Percentiles rank a stretch among this genome's conserved stretches.
Evolutionary conservation across 2,113 vertebrate species (phyloP).

Genomic region (Enhydra lutris): DNA sequence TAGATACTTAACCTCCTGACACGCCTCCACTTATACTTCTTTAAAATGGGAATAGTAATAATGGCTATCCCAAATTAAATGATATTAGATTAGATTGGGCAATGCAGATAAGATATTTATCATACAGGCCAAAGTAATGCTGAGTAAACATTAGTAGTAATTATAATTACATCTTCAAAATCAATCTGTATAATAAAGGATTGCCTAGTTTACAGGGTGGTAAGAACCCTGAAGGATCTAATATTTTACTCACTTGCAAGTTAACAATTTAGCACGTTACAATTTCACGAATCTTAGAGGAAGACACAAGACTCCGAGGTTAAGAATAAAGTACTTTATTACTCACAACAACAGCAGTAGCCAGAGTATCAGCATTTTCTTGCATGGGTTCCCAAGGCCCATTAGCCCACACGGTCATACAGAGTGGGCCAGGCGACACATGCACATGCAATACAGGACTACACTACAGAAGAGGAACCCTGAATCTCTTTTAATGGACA

Average conservation of each 20-base stretch:
- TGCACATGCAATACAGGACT: not conserved
- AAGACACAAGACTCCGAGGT: not conserved
- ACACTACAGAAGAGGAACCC: not conserved
- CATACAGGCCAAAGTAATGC: not conserved
- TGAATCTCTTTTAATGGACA: not conserved
- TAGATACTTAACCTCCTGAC: not conserved
- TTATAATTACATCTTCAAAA: not conserved
- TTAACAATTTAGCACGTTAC: not conserved
- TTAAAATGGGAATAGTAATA: not conserved
- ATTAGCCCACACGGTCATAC: not conserved
- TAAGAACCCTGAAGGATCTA: not conserved
- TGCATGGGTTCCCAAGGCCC: not conserved
- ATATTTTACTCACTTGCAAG: not conserved
- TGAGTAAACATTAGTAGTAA: not conserved
- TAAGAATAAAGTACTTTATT: not conserved
- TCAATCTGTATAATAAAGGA: not conserved
- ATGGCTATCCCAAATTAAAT: not conserved
- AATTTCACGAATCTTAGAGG: conserved; percentile 14
- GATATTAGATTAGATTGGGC: not conserved
- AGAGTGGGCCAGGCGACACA: not conserved
- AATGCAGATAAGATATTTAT: not conserved
- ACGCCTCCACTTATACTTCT: not conserved
- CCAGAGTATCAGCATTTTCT: not conserved
- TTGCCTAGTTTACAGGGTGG: not conserved
- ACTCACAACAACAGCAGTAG: not conserved